phyloP scores from a whole-genome alignment of 2,888 invertebrate species.

The Nineta flava region DNA sequence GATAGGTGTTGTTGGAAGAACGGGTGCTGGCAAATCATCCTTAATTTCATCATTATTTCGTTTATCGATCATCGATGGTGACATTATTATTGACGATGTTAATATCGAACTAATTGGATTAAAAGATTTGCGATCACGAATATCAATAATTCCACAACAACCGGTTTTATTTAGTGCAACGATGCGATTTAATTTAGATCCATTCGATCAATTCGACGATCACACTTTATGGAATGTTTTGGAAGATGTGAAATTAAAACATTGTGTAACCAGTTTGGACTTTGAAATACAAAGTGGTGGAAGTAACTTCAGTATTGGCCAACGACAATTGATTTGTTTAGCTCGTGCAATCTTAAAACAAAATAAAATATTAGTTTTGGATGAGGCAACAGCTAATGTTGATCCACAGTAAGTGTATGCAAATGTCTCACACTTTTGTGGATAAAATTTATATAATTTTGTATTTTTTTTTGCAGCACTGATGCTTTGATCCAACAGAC shows the following conservation, averaged over 20 bases:
- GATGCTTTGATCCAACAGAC: too few relatives aligned
- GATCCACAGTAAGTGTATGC: background rate
- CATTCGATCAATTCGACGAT: conserved; percentile 53
- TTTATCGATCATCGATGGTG: conserved; percentile 52
- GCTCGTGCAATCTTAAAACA: conserved; percentile 1
- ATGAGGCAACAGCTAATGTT: conserved; percentile 1
- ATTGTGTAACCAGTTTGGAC: background rate
- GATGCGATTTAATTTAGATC: conserved; percentile 57
- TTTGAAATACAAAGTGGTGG: background rate
- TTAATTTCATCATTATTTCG: conserved; percentile 65
- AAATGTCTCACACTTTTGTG: too few relatives aligned
- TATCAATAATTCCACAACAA: conserved; percentile 41
- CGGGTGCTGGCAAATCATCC: conserved; percentile 73
- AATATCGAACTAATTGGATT: conserved; percentile 38
- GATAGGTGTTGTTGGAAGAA: conserved; percentile 67
- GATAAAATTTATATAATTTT: too few relatives aligned
- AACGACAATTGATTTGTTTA: background rate
- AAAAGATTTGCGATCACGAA: conserved; percentile 34
- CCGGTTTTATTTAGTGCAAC: conserved; percentile 52
- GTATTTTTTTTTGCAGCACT: too few relatives aligned
- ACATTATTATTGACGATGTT: conserved; percentile 54
- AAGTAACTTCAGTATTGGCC: background rate
- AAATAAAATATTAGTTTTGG: conserved; percentile 2
- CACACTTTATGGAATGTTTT: conserved; percentile 52
- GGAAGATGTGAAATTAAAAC: conserved; percentile 34